Base-by-base conservation (phyloP, 2,888 invertebrate species). In the Parascotia fuliginaria region DNA sequence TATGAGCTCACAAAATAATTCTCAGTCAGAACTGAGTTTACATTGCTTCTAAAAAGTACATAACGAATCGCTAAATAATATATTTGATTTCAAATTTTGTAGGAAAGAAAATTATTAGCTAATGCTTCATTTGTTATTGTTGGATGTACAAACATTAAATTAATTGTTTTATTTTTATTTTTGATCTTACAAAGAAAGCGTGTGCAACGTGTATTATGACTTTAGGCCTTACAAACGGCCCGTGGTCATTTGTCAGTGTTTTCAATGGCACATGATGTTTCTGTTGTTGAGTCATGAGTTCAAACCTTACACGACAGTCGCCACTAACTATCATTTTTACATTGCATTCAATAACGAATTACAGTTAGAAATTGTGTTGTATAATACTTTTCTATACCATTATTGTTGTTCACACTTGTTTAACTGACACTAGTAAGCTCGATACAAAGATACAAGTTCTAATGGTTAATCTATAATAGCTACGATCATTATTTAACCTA, bases 201-300 rank as follows among this genome's bases (percentile, higher is more conserved):
- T 31, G 15, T 31, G 9, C 31, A 36, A 19, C 11, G 15, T 28
- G 9, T 27, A 19, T 31, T 37, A 43, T 22, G 22, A 16, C 2
- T 37, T 29, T 37, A 44, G 38, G 22, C 31, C 24, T 37, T 31
- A 38, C 28, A 34, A 40, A 34, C 28, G 13, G 24, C 27, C 34
- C 40, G 19, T 34, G 55, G 47, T 44, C 55, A 47, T 60, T 55
- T 60, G 45, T 67, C 49, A 49, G 33, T 38, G 48, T 55, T 13
- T 55, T 44, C 39, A 55, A 50, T 48, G 56, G 32, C 65, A 60
- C 42, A 53, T 49, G 36, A 42, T 48, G 49, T 50, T 47, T 50
- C 42, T 43, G 9, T 53, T 50, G 47, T 60, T 64, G 52, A 68
- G 53, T 65, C 68, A 68, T 50, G 59, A 47, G 47, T 55, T 43